A percentile compares a stretch with the other conserved stretches of the same genome.
These are phyloP conservation scores for Homalodisca vitripennis DNA, from an alignment of 1,140 invertebrate species.

Conservation along the genomic window DNA sequence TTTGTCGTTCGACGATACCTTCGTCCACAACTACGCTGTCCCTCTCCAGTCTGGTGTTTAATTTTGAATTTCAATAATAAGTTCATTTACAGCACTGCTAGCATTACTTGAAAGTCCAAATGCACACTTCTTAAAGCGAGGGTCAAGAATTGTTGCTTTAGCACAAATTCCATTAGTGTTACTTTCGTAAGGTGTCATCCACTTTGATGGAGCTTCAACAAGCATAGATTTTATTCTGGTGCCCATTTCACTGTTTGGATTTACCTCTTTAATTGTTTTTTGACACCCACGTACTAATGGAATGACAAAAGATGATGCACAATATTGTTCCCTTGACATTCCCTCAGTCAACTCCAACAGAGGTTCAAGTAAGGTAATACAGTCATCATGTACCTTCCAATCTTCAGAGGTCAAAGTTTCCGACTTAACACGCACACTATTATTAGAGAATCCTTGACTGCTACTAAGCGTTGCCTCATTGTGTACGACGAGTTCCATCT, in stretches of 20 bases:
- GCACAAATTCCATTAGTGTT: conserved; percentile 8
- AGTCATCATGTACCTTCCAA: conserved; percentile 6
- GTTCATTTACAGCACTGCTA: background rate
- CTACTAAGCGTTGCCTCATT: background rate
- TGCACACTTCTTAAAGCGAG: conserved; percentile 7
- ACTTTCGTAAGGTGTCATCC: conserved; percentile 14
- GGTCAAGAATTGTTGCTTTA: conserved; percentile 14
- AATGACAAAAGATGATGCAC: conserved; percentile 5
- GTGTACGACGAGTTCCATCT: conserved; percentile 19
- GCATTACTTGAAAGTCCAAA: background rate
- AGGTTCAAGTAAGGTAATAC: background rate
- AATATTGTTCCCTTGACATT: conserved; percentile 19
- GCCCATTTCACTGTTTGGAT: background rate
- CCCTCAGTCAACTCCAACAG: conserved; percentile 6
- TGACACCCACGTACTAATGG: conserved; percentile 16
- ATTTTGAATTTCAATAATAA: background rate
- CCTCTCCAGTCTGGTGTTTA: background rate
- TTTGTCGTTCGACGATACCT: background rate
- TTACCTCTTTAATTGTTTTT: conserved; percentile 1
- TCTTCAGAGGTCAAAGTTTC: conserved; percentile 1
- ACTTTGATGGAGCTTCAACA: background rate
- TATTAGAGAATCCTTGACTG: background rate
- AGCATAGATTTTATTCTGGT: background rate
- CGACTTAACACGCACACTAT: background rate
- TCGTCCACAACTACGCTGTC: background rate